phyloP scores from a whole-genome alignment of 2,797 vertebrate genomes.

The Tragopan temminckii region DNA sequence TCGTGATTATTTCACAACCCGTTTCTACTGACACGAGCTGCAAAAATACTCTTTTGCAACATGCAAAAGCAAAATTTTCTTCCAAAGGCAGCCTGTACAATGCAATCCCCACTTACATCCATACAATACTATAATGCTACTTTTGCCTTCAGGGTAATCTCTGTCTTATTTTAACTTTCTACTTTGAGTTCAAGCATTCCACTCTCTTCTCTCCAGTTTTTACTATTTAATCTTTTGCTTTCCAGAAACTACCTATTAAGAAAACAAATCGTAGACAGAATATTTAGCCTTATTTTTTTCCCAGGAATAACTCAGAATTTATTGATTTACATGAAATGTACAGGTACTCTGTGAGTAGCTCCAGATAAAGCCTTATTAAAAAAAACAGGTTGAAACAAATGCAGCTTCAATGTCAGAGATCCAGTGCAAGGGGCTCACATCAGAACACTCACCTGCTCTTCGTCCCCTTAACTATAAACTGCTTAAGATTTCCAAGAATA shows the following conservation, averaged over 20 bases:
- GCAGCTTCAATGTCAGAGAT: not conserved
- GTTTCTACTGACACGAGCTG: not conserved
- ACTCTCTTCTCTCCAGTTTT: not conserved
- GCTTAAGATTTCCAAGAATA: not conserved
- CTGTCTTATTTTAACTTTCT: not conserved
- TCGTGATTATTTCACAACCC: not conserved
- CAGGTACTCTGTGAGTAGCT: not conserved
- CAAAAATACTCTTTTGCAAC: not conserved
- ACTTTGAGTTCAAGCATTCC: not conserved
- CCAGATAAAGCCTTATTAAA: not conserved
- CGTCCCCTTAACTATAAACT: not conserved
- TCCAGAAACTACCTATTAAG: not conserved
- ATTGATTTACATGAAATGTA: not conserved
- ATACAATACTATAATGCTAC: not conserved
- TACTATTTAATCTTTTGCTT: not conserved
- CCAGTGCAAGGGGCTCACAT: not conserved
- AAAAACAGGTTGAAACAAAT: not conserved
- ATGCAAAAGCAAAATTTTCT: not conserved
- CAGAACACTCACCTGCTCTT: not conserved
- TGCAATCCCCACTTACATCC: not conserved
- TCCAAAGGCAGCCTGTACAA: not conserved
- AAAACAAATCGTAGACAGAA: not conserved
- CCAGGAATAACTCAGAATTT: constrained; percentile 9
- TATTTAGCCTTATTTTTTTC: not conserved
- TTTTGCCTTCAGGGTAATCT: not conserved